phyloP scores from a whole-genome alignment of 2,888 invertebrate species.

The Netelia melanura region DNA sequence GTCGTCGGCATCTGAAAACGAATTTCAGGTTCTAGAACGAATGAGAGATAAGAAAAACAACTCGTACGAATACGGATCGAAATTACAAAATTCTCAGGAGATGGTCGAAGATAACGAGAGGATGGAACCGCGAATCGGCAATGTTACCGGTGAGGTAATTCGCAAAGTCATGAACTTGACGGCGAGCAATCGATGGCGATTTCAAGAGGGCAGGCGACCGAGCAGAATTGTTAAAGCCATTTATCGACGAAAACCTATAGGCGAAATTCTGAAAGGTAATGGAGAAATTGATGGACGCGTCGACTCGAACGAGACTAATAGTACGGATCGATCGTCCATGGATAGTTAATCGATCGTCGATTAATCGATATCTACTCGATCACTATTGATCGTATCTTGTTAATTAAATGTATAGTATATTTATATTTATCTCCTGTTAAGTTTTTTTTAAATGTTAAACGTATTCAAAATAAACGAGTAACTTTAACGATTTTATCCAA shows the following conservation, averaged over 20 bases:
- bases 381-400: background rate
- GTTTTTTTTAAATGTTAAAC: background rate
- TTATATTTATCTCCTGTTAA: constrained; percentile 3
- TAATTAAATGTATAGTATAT: constrained; percentile 9
- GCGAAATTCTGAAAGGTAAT: constrained; percentile 51
- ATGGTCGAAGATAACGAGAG: background rate
- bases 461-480: background rate
- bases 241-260: constrained; percentile 54
- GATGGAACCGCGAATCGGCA: background rate
- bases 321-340: background rate
- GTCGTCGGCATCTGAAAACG: background rate
- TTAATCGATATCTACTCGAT: background rate
- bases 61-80: background rate
- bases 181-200: constrained; percentile 48
- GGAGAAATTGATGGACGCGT: background rate
- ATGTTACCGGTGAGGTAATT: constrained; percentile 14
- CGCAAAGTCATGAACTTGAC: constrained; percentile 43
- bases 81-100: background rate
- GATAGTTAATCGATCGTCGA: background rate
- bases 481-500: background rate
- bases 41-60: background rate
- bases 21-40: background rate
- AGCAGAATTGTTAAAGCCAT: constrained; percentile 54
- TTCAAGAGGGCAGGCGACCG: constrained; percentile 47
- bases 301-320: background rate